Conservation (phyloP, 2,888 invertebrate species). For the Frankliniella intonsa region DNA sequence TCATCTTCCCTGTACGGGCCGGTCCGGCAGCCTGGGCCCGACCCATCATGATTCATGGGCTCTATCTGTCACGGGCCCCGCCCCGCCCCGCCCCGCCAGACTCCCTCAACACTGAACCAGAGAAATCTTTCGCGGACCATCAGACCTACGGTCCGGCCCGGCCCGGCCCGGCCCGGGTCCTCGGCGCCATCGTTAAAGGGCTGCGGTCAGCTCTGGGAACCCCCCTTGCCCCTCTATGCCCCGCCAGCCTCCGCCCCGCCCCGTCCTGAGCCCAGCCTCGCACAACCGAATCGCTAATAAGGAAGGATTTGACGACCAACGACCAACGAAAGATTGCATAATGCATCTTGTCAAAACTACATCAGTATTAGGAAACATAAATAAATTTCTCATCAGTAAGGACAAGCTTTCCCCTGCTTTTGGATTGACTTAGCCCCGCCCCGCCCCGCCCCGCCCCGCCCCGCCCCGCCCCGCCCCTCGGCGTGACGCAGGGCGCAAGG, state of each 20-base stretch:
- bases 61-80: not conserved
- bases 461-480: slow-evolving; percentile 6
- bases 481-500: not conserved
- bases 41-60: not conserved
- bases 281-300: no score
- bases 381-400: no score
- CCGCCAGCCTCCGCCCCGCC: no score
- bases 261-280: no score
- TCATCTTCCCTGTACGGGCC: not conserved
- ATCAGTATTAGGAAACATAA: no score
- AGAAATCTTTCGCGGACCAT: not conserved
- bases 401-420: no score
- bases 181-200: no score
- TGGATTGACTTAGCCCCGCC: not conserved
- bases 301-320: no score
- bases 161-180: not conserved
- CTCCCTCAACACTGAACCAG: not conserved
- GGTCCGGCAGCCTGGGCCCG: not conserved
- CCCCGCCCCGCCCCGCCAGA: not conserved
- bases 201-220: no score
- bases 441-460: not conserved
- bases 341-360: not conserved
- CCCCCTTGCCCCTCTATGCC: no score
- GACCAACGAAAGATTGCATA: no score
- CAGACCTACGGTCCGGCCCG: not conserved